Conservation (phyloP, 2,888 invertebrate genomes). For the Thymelicus sylvestris region DNA sequence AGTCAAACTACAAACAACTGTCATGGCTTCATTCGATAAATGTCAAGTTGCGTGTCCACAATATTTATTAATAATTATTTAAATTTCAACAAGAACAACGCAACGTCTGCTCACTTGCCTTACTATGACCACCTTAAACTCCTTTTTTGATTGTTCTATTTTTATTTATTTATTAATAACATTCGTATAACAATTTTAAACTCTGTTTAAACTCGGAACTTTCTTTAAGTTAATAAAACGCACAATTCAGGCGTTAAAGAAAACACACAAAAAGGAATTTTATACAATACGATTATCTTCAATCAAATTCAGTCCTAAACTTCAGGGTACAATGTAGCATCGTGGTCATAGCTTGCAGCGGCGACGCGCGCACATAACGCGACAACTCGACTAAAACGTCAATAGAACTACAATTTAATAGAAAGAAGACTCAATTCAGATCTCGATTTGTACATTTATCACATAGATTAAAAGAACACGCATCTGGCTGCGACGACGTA, state of each 20-base stretch:
- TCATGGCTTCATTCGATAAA: constrained; percentile 46
- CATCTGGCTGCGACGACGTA: constrained; percentile 53
- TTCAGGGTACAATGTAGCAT: neutral
- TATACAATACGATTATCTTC: neutral
- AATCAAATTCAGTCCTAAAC: neutral
- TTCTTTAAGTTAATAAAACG: too few relatives aligned
- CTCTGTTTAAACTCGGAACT: too few relatives aligned
- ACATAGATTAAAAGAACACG: constrained; percentile 75
- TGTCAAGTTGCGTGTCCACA: constrained; percentile 43
- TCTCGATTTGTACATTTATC: constrained; percentile 81
- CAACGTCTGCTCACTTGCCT: constrained; percentile 36
- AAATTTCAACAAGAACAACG: constrained; percentile 45
- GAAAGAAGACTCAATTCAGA: constrained; percentile 74
- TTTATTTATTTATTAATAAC: too few relatives aligned
- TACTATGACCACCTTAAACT: constrained; percentile 8
- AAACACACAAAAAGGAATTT: too few relatives aligned
- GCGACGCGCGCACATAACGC: constrained; percentile 46
- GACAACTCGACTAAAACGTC: constrained; percentile 66
- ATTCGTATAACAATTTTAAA: too few relatives aligned
- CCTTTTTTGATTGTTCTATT: too few relatives aligned
- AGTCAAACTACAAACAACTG: constrained; percentile 45
- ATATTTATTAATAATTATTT: constrained; percentile 36
- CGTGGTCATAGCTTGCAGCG: neutral
- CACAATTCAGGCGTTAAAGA: too few relatives aligned
- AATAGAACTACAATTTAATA: constrained; percentile 66